Percentiles rank a stretch among this genome's conserved stretches.
Evolutionary conservation across 1,140 invertebrate genomes (phyloP).

Genomic region (Pseudomyrmex pallidus): DNA sequence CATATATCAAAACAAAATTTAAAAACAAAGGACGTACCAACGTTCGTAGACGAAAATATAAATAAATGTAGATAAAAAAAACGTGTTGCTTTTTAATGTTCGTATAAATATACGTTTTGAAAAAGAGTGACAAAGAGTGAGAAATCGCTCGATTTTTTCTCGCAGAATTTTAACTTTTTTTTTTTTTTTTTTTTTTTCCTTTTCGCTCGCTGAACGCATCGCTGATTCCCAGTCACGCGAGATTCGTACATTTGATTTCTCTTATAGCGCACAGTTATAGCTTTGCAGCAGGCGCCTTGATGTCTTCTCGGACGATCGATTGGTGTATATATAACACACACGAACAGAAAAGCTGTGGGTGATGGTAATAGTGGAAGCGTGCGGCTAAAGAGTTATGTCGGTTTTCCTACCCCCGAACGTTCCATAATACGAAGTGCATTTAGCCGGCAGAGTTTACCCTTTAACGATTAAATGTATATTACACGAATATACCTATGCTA

Average conservation of each 20-base stretch:
- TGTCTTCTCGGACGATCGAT: slow-evolving; percentile 78
- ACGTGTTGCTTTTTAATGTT: no score
- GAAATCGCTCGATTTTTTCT: no score
- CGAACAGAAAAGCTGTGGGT: not conserved
- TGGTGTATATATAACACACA: slow-evolving; percentile 34
- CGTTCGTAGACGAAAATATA: no score
- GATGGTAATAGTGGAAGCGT: not conserved
- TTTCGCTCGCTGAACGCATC: slow-evolving; percentile 43
- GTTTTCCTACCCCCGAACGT: slow-evolving; percentile 9
- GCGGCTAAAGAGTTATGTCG: slow-evolving; percentile 16
- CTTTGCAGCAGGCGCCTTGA: slow-evolving; percentile 74
- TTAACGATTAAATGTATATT: not conserved
- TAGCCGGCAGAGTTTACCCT: not conserved
- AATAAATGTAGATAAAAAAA: no score
- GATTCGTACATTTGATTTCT: slow-evolving; percentile 72
- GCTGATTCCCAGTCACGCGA: slow-evolving; percentile 73
- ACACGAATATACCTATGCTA: not conserved
- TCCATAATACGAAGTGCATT: not conserved
- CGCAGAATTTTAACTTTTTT: no score
- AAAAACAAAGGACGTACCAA: no score
- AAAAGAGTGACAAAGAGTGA: no score
- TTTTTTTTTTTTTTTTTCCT: no score
- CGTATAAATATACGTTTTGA: no score
- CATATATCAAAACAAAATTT: not conserved
- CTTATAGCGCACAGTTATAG: slow-evolving; percentile 59